Conservation (phyloP, 2,113 vertebrate species). For the Myocastor coypus region DNA sequence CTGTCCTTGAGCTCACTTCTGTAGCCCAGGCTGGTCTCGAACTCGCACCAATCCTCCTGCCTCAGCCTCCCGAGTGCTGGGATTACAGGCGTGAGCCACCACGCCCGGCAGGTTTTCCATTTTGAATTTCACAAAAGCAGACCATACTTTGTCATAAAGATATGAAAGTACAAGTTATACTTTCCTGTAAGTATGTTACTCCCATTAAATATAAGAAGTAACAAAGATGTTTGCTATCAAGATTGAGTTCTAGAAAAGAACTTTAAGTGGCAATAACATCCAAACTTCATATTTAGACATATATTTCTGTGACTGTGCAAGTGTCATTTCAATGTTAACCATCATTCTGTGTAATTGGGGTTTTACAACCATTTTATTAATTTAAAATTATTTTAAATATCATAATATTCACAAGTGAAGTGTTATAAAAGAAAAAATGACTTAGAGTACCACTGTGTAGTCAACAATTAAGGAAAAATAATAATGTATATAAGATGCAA, state of each 20-base stretch:
- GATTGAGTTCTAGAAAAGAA: neutral
- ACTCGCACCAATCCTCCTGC: no score
- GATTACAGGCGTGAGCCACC: no score
- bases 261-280: constrained; percentile 16
- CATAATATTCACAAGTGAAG: neutral
- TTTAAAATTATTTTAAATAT: constrained; percentile 11
- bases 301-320: neutral
- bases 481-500: neutral
- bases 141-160: constrained; percentile 4
- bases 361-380: neutral
- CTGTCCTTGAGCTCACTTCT: no score
- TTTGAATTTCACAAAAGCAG: constrained; percentile 30
- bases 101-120: neutral
- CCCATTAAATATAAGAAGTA: constrained; percentile 40
- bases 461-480: constrained; percentile 4
- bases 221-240: neutral
- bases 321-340: neutral
- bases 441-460: neutral
- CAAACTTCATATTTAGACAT: neutral
- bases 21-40: no score
- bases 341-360: neutral
- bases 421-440: neutral
- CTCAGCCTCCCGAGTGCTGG: no score
- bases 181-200: neutral
- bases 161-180: constrained; percentile 27